These are phyloP conservation scores for Allophyes oxyacanthae DNA, from an alignment of 2,888 invertebrate species.

Conservation along the genomic window DNA sequence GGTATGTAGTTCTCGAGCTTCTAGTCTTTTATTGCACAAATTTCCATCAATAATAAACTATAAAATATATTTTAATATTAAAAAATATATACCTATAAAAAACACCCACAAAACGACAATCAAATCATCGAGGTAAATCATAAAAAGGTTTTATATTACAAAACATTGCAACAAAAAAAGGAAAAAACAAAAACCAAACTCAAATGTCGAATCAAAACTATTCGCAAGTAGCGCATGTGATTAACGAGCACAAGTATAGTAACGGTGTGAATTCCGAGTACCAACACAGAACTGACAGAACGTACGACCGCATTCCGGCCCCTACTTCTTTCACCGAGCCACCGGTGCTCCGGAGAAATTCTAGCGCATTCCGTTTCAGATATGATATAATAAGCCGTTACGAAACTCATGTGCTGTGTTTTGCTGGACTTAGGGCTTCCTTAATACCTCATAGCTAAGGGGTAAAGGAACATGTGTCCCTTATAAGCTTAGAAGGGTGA, in stretches of 20 bases:
- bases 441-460: constrained; percentile 3
- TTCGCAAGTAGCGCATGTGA: constrained; percentile 45
- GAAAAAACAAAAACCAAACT: constrained; percentile 4
- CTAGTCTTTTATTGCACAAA: no score
- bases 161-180: no score
- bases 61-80: no score
- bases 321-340: constrained; percentile 67
- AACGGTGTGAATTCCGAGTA: constrained; percentile 60
- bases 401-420: constrained; percentile 53
- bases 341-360: constrained; percentile 66
- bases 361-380: constrained; percentile 70
- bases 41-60: no score
- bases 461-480: no score
- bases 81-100: no score
- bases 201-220: constrained; percentile 43
- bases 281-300: constrained; percentile 50
- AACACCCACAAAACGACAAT: no score
- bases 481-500: no score
- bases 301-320: constrained; percentile 70
- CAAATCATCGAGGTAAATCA: no score
- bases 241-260: constrained; percentile 60
- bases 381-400: constrained; percentile 67
- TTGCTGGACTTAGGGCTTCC: constrained; percentile 49
- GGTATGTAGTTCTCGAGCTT: no score
- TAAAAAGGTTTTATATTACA: no score